Evolutionary conservation across 2,888 invertebrate species (phyloP).

Genomic region (Eumerus sabulonum): DNA sequence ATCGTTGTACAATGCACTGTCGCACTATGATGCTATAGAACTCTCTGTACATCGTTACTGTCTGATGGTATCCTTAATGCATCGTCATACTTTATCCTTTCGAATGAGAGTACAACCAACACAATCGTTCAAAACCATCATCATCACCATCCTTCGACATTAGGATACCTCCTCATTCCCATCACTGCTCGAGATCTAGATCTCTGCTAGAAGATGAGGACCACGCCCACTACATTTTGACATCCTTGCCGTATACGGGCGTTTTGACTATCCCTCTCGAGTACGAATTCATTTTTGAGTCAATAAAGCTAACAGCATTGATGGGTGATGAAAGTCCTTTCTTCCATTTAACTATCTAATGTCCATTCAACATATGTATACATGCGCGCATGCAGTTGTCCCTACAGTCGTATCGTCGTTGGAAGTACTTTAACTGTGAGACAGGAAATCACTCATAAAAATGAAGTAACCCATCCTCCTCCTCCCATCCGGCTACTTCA

Average conservation of each 20-base stretch:
- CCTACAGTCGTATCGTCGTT: neutral
- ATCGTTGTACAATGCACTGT: neutral
- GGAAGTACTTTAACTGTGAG: slow-evolving; percentile 43
- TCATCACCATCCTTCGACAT: slow-evolving; percentile 43
- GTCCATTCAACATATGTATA: neutral
- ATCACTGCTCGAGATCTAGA: no score
- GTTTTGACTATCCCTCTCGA: slow-evolving; percentile 5
- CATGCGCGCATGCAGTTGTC: no score
- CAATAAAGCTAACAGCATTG: slow-evolving; percentile 47
- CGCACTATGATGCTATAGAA: slow-evolving; percentile 26
- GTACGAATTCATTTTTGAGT: slow-evolving; percentile 32
- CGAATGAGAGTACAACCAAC: slow-evolving; percentile 35
- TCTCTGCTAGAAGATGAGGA: no score
- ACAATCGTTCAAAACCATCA: slow-evolving; percentile 32
- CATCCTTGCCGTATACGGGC: no score
- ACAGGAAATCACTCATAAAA: slow-evolving; percentile 59
- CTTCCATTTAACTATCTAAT: neutral
- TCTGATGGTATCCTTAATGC: slow-evolving; percentile 45
- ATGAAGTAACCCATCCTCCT: slow-evolving; percentile 16
- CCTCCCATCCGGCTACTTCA: no score
- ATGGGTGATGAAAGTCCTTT: slow-evolving; percentile 30
- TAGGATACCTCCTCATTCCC: no score
- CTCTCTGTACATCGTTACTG: slow-evolving; percentile 18
- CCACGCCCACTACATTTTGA: neutral
- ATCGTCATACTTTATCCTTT: slow-evolving; percentile 34